These are phyloP conservation scores for Trididemnum clinides DNA, from an alignment of 23 tunicate genomes.

Conservation along the genomic window DNA sequence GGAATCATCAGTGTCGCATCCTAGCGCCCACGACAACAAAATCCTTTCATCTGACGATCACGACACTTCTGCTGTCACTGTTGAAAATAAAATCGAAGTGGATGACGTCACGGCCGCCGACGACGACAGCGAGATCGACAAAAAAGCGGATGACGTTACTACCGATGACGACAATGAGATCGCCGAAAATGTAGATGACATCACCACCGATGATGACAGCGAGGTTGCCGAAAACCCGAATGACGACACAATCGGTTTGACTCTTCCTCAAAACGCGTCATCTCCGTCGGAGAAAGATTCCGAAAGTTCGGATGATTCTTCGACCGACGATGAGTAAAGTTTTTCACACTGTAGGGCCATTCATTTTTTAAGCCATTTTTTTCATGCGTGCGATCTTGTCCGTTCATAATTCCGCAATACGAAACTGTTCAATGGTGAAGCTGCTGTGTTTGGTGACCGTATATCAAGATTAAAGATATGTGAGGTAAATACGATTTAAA, in stretches of 20 bases:
- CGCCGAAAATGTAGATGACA: not conserved
- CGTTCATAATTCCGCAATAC: constrained; percentile 35
- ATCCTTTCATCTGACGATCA: too few species aligned
- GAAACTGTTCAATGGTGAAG: too few species aligned
- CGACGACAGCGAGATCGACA: not conserved
- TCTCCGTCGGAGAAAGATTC: not conserved
- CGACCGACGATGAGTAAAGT: too few species aligned
- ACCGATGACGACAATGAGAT: not conserved
- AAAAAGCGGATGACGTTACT: not conserved
- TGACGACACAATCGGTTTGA: too few species aligned
- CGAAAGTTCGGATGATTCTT: not conserved
- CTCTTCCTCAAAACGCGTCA: too few species aligned
- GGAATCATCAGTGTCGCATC: not conserved
- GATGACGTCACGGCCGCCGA: not conserved
- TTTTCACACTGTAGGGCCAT: not conserved
- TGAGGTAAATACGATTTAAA: too few species aligned
- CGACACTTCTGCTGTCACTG: too few species aligned
- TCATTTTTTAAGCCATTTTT: not conserved
- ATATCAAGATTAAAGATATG: too few species aligned
- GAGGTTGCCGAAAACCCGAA: too few species aligned
- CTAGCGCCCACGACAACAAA: not conserved
- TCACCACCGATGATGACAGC: too few species aligned
- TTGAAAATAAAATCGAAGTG: not conserved
- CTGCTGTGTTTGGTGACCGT: too few species aligned
- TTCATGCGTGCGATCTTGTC: constrained; percentile 1